phyloP scores from a whole-genome alignment of 1,140 invertebrate genomes.

The Drosophila murphyi region DNA sequence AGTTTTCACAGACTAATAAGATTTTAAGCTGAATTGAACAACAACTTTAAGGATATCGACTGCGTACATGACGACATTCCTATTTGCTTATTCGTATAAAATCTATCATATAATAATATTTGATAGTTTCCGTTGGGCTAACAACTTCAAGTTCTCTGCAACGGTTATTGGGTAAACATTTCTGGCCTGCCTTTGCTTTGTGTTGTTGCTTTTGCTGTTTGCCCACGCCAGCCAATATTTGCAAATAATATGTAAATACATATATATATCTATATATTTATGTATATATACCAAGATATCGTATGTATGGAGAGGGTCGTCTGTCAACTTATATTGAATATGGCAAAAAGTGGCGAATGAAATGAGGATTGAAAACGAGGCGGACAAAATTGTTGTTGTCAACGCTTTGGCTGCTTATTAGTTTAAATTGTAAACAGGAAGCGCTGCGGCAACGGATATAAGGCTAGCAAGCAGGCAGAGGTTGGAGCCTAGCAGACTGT shows the following conservation, averaged over 20 bases:
- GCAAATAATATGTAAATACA: constrained; percentile 18
- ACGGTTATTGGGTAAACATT: constrained; percentile 31
- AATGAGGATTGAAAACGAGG: constrained; percentile 39
- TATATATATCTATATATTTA: constrained; percentile 25
- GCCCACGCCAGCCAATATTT: constrained; percentile 27
- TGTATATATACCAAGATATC: constrained; percentile 9
- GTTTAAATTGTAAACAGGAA: constrained; percentile 81
- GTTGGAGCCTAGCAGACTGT: not conserved
- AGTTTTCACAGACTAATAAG: too few relatives aligned
- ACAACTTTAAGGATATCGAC: not conserved
- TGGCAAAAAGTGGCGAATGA: constrained; percentile 30
- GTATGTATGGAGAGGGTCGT: constrained; percentile 21
- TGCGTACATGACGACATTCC: not conserved
- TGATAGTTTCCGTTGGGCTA: constrained; percentile 15
- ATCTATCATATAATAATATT: constrained; percentile 3
- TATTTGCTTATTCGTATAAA: not conserved
- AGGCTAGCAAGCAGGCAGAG: constrained; percentile 9
- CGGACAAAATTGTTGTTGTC: constrained; percentile 27
- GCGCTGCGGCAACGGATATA: constrained; percentile 63
- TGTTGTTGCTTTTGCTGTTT: not conserved
- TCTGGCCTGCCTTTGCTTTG: not conserved
- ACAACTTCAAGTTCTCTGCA: not conserved
- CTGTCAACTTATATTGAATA: constrained; percentile 72
- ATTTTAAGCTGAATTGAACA: not conserved
- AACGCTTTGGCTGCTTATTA: constrained; percentile 69